These are phyloP conservation scores for Ommatoiulus sabulosus DNA, from an alignment of 2,888 invertebrate genomes.

Conservation along the genomic window DNA sequence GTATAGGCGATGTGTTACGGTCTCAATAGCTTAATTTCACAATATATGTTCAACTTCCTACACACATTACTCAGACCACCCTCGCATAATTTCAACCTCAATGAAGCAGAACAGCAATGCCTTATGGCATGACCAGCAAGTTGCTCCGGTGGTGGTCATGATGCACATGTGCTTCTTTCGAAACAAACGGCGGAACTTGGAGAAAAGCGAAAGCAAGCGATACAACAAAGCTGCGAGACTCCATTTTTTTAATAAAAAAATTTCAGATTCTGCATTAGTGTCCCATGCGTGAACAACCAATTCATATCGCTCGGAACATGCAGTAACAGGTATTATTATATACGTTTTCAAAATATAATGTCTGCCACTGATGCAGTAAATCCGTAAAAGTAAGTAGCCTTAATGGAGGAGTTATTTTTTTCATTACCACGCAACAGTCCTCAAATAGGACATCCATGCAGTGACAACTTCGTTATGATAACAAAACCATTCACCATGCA, in stretches of 20 bases:
- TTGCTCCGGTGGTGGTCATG: conserved; percentile 27
- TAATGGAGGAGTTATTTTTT: not conserved
- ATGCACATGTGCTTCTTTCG: conserved; percentile 16
- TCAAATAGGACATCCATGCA: not conserved
- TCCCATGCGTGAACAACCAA: not conserved
- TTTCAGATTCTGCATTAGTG: not conserved
- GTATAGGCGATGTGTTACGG: conserved; percentile 39
- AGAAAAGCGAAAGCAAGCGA: not conserved
- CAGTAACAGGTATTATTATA: not conserved
- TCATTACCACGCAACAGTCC: not conserved
- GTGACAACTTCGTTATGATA: not conserved
- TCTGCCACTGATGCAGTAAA: not conserved
- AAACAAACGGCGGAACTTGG: conserved; percentile 26
- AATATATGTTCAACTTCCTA: conserved; percentile 42
- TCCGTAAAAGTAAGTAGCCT: not conserved
- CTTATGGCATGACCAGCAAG: conserved; percentile 36
- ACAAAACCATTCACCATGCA: not conserved
- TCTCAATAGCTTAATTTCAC: conserved; percentile 43
- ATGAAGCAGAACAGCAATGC: conserved; percentile 36
- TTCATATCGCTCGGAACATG: not conserved
- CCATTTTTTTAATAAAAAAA: not conserved
- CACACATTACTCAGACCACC: conserved; percentile 43
- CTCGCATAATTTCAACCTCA: conserved; percentile 31
- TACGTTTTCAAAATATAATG: not conserved
- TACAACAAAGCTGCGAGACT: not conserved